Conservation (phyloP, 2,113 vertebrate species). For the Spermophilus dauricus region DNA sequence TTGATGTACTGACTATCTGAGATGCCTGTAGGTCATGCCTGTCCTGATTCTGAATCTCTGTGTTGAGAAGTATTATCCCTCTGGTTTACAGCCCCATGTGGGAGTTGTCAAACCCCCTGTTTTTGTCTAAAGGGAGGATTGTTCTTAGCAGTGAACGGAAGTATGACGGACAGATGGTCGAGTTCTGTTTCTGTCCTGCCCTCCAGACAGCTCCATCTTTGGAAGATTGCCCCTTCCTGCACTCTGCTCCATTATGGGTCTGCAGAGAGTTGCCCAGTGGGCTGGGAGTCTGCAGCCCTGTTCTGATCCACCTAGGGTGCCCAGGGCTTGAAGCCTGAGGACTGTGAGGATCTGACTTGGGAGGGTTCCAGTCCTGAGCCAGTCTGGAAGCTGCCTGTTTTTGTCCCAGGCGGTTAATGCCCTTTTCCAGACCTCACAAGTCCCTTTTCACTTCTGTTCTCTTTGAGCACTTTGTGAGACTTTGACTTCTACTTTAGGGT, state of each 20-base stretch:
- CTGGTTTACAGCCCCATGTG: neutral
- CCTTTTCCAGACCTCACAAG: neutral
- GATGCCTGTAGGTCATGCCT: neutral
- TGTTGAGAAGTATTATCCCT: neutral
- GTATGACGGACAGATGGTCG: neutral
- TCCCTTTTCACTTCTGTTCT: neutral
- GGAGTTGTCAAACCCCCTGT: neutral
- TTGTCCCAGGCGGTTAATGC: neutral
- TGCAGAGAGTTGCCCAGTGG: neutral
- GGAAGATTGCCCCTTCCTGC: neutral
- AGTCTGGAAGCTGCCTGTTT: neutral
- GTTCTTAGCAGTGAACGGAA: neutral
- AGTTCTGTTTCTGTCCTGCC: neutral
- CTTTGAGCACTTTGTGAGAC: neutral
- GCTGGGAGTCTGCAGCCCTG: neutral
- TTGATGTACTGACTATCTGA: neutral
- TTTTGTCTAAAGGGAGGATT: neutral
- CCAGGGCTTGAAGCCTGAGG: neutral
- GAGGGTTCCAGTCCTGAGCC: neutral
- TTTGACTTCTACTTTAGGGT: neutral
- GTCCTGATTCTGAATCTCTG: neutral
- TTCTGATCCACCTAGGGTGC: neutral
- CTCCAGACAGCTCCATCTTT: neutral
- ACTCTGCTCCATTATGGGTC: neutral
- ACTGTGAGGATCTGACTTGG: neutral